Base-by-base conservation (phyloP, 2,113 vertebrate species). In the Tupaia tana region DNA sequence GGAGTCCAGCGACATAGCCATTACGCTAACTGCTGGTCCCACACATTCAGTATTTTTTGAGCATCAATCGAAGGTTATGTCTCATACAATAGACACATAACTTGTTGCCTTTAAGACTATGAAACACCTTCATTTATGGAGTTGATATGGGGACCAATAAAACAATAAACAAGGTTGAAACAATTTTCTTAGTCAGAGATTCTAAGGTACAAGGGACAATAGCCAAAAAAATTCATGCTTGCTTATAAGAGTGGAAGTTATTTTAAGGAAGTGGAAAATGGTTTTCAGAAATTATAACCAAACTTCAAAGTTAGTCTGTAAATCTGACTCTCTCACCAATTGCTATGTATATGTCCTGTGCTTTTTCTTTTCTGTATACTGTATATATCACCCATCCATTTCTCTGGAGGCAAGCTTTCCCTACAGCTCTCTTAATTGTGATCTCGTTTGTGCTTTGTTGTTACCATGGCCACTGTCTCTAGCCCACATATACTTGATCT, bases 261-360 rank as follows among this genome's bases (percentile, higher is more conserved):
- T 43, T 74, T 0, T 16, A 93, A 78, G 14, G 1, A 73, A 86
- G 22, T n/a, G 61, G 43, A 82, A 92, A 78, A 27, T 34, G 3
- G 10, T 90, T 74, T 86, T 79, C 27, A 78, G 31, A 96, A 82
- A 90, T 78, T 90, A 92, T 81, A 83, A 20, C 14, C 25, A 84
- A 6, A 87, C 12, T 71, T 63, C 19, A 71, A 66, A 25, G 43
- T 77, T 6, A 61, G 8, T 31, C 4, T 63, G 14, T 69, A 78
- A 61, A 34, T 75, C n/a, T 86, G 18, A 59, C 24, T 89, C 2
- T 81, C 27, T n/a, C 59, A 31, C 14, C 16, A 14, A 43, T 25
- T 77, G 70, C 43, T 54, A 63, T 19, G 12, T 81, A 43, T 43
- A 43, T 43, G 27, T 54, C 79, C 14, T 66, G 7, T 25, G 7